Base-by-base conservation (phyloP, 1,140 invertebrate genomes). In the Tetragonula clypearis region DNA sequence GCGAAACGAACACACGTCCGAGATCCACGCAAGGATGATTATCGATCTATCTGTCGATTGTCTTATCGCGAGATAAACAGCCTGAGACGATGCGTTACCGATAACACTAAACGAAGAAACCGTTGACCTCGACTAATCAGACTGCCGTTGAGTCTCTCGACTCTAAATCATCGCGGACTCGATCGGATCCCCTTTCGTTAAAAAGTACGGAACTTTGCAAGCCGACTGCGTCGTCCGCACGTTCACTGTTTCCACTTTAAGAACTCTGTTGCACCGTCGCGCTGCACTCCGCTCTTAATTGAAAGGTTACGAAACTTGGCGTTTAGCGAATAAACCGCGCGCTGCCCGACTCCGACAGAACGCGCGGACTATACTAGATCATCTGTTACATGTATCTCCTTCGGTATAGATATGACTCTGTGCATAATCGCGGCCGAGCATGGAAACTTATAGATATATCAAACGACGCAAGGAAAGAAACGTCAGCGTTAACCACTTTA, bases 261-360 rank as follows among this genome's bases (percentile, higher is more conserved):
- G 71, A 71, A 41, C 81, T 66, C 4, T 30, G 53, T 77, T 85
- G 68, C 78, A 69, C 78, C 55, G 62, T 17, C 69, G 75, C 26
- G 73, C 35, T 35, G 68, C 78, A 58, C 82, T 87, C 62, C 72
- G 26, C 87, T 84, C 78, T 88, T 88, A 88, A 90, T 90, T 88
- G 87, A 90, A 88, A 87, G 79, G 68, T 90, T 88, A 88, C 87
- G 88, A 88, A 90, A 90, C 69, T 60, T 55, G 41, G 77, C 73
- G 73, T 84, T 86, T 82, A 86, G 60, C 84, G 84, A 81, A 83
- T 73, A 84, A 86, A 83, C 76, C 41, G 60, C 79, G 78, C 74
- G 68, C 71, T 65, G 58, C 19, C 77, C 35, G 73, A 12, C 78
- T 78, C 58, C 41, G 26, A 55, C 41, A 26, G 41, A 87, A 65